These are phyloP conservation scores for Coilia nasus DNA, from an alignment of 2,797 vertebrate genomes.

Conservation along the genomic window DNA sequence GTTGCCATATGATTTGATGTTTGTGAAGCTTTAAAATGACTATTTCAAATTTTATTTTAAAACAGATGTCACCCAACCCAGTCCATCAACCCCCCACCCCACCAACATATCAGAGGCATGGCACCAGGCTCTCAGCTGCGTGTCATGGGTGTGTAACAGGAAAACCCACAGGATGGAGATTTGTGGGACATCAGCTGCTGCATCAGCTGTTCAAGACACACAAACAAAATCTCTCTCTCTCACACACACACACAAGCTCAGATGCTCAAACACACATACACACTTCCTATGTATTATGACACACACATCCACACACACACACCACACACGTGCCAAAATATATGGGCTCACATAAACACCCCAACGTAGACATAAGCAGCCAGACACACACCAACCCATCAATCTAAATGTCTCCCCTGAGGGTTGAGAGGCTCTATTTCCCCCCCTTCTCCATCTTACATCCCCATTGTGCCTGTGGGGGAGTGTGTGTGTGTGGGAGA, in stretches of 20 bases:
- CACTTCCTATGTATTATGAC: background rate
- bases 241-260: background rate
- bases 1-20: too few relatives aligned
- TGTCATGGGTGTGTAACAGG: background rate
- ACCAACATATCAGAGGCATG: background rate
- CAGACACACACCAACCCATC: too few relatives aligned
- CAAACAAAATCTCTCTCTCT: background rate
- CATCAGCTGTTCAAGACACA: constrained; percentile 42
- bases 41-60: too few relatives aligned
- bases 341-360: too few relatives aligned
- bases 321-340: background rate
- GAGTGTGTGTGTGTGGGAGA: too few relatives aligned
- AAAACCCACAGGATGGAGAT: constrained; percentile 11
- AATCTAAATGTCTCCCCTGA: too few relatives aligned
- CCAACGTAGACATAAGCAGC: too few relatives aligned
- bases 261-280: background rate
- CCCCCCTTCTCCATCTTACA: background rate
- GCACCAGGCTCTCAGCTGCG: background rate
- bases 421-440: too few relatives aligned
- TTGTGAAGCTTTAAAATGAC: too few relatives aligned
- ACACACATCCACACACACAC: background rate
- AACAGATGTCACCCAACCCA: too few relatives aligned
- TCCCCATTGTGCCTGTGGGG: background rate
- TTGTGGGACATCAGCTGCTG: constrained; percentile 44
- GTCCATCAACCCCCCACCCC: background rate